Base-by-base conservation (phyloP, 2,113 vertebrate genomes). In the Indri indri region DNA sequence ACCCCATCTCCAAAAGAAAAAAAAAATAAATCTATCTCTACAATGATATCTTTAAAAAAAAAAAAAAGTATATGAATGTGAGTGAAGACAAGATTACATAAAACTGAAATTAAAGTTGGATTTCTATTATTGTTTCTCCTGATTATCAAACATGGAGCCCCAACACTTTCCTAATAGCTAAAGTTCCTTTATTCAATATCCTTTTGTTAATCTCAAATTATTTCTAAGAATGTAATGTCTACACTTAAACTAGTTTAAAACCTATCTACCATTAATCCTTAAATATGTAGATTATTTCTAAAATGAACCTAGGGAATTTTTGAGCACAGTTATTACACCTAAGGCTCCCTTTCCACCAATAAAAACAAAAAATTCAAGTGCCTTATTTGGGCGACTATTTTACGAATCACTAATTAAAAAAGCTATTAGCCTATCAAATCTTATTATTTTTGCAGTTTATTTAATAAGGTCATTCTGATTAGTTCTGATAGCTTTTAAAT, bases 401-500 rank as follows among this genome's bases (percentile, higher is more conserved):
- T 59, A 92, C 1, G 89, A 82, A 70, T 94, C 61, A 80, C 68
- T 68, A n/a, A 68, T 42, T 89, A 7, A 91, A n/a, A 92, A 88
- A 76, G 83, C 47, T 80, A 90, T 83, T 89, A 68, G 84, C 16
- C 13, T 88, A 88, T 61, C 34, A 79, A 92, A 71, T 59, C 10
- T 88, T 70, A 96, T 12, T 73, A 94, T 20, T 81, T 90, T 27
- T 86, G 66, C 20, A 85, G 27, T 73, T 96, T 94, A 82, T 65
- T 80, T 84, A 87, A 65, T 82, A 71, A 97, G 84, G 57, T 40
- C 82, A 85, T 65, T 79, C 45, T 80, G 12, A 93, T 80, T 84
- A 90, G n/a, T 90, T 92, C 50, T 82, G 32, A 57, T 5, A 71
- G 50, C 71, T 94, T 96, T 91, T 90, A 96, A 95, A 76, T 90